Evolutionary conservation across 2,888 invertebrate species (phyloP).

Genomic region (Hermodice carunculata): DNA sequence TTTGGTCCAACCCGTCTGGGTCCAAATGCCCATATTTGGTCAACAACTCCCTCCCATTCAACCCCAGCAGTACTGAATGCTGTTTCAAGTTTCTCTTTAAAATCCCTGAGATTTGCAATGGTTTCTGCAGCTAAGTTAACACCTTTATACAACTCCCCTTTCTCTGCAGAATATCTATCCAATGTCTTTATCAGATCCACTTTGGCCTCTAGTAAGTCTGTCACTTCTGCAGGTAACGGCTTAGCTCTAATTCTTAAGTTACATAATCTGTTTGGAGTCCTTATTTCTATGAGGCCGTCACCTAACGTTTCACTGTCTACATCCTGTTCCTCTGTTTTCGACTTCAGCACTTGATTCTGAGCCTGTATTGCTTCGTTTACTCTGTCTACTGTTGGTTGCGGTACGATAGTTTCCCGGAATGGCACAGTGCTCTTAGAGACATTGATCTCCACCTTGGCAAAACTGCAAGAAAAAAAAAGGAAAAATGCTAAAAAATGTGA

Average conservation of each 20-base stretch:
- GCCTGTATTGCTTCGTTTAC: constrained; percentile 84
- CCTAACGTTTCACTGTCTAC: constrained; percentile 50
- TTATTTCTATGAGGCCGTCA: constrained; percentile 67
- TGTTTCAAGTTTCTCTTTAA: constrained; percentile 74
- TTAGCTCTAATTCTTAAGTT: constrained; percentile 81
- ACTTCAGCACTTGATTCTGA: constrained; percentile 69
- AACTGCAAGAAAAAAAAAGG: constrained; percentile 72
- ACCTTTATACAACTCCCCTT: constrained; percentile 4
- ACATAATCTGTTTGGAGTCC: constrained; percentile 81
- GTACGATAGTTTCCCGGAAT: constrained; percentile 92
- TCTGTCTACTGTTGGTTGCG: constrained; percentile 85
- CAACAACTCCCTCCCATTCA: constrained; percentile 69
- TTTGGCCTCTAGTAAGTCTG: constrained; percentile 80
- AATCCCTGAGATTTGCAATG: constrained; percentile 59
- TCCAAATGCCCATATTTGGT: constrained; percentile 90
- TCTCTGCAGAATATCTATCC: constrained; percentile 64
- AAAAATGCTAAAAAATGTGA: background rate
- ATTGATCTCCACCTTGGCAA: constrained; percentile 80
- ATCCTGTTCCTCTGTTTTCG: constrained; percentile 45
- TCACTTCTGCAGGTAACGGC: constrained; percentile 81
- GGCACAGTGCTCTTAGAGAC: constrained; percentile 97
- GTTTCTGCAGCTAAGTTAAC: constrained; percentile 45
- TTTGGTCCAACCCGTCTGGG: constrained; percentile 91
- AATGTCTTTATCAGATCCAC: constrained; percentile 79
- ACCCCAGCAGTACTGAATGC: constrained; percentile 76